Conservation (phyloP, 2,888 invertebrate genomes). For the Platycheirus rosarum region DNA sequence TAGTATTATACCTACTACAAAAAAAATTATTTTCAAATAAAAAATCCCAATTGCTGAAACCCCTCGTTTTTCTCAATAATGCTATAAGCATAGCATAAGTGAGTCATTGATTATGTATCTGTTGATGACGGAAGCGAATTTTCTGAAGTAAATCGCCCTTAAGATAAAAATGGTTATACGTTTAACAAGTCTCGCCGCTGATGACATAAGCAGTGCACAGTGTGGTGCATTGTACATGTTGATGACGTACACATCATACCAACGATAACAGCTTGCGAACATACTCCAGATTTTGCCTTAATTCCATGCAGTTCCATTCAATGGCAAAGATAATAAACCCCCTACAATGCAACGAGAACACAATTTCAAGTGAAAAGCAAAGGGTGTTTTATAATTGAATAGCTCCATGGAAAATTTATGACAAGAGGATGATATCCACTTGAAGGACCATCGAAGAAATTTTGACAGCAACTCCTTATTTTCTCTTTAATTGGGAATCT, state of each 20-base stretch:
- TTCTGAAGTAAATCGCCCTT: conserved; percentile 15
- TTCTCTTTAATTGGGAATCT: not conserved
- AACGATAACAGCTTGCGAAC: not conserved
- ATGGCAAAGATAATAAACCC: conserved; percentile 39
- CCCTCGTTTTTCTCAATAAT: too few species aligned
- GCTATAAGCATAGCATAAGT: not conserved
- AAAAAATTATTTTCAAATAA: not conserved
- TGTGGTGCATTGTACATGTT: conserved; percentile 1
- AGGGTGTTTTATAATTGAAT: conserved; percentile 28
- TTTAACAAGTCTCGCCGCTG: conserved; percentile 8
- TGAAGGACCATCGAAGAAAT: conserved; percentile 37
- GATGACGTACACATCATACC: not conserved
- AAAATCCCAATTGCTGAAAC: not conserved
- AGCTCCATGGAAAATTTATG: conserved; percentile 24
- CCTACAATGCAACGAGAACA: conserved; percentile 18
- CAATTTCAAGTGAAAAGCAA: conserved; percentile 31
- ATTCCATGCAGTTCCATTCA: conserved; percentile 18
- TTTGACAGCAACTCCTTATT: conserved; percentile 12
- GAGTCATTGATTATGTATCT: not conserved
- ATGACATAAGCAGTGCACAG: too few species aligned
- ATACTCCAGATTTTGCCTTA: not conserved
- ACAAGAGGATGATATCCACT: conserved; percentile 8
- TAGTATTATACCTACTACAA: too few species aligned
- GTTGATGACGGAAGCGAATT: conserved; percentile 43
- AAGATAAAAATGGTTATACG: not conserved